Base-by-base conservation (phyloP, 2,113 vertebrate species). In the Toxotes jaculatrix region DNA sequence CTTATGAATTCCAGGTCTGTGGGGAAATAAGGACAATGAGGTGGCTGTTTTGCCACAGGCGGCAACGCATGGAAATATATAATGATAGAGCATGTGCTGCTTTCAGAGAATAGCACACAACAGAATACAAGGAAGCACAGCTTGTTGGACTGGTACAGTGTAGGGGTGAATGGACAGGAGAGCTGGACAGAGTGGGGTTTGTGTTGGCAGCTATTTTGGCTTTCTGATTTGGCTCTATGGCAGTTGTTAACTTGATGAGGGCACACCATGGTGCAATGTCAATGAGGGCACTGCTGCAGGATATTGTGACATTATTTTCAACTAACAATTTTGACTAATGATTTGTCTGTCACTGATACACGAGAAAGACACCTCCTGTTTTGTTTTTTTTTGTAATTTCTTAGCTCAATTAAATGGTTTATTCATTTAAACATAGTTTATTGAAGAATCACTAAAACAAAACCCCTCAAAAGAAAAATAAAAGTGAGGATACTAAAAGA, bases 1-100 rank as follows among this genome's bases (percentile, higher is more conserved):
- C 67, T 89, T 79, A 83, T 88, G 75, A 90, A 87, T 92, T 75
- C 72, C 13, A 56, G 57, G 69, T 89, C 89, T 72, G 51, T 78
- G 63, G 85, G 88, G 87, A 92, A 91, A 92, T 91, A 86, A 90
- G 75, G 71, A 43, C 38, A n/a, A 71, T 68, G 68, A 83, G 66
- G 83, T 83, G 79, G 43, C 75, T 89, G 69, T 55, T 64, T 70
- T 66, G 84, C 87, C 76, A 66, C 70, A 61, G 81, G 82, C 89
- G 61, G 59, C 70, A 42, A 51, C 10, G 34, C 63, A 55, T 77
- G 67, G 45, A 73, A 78, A 80, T 87, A 80, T 71, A 67, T 74
- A 80, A 81, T 83, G 61, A 85, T 60, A 45, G 66, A 34, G 40
- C 73, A 67, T 69, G 62, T 72, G 79, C 34, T 66, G 76, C 79